A percentile compares a stretch with the other conserved stretches of the same genome.
phyloP scores from a whole-genome alignment of 2,113 vertebrate genomes.

The Brienomyrus longianalis region DNA sequence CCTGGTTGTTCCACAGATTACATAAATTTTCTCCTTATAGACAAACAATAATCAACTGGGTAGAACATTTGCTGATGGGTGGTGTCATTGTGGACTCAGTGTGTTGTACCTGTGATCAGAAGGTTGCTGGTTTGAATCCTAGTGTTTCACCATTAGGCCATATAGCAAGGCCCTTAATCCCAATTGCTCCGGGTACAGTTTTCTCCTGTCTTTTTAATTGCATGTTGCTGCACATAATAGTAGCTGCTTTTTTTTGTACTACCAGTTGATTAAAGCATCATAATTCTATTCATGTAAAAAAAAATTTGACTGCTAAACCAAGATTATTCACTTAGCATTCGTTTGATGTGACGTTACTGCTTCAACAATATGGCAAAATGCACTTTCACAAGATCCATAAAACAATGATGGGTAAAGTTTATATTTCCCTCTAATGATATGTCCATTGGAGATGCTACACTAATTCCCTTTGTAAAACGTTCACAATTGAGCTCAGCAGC shows the following conservation, averaged over 20 bases:
- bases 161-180: background rate
- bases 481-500: background rate
- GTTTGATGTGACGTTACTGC: background rate
- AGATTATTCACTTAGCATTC: background rate
- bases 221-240: background rate
- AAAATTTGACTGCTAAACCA: background rate
- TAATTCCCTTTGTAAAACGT: background rate
- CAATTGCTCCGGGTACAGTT: background rate
- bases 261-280: background rate
- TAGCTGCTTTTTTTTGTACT: background rate
- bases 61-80: background rate
- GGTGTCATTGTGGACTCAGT: background rate
- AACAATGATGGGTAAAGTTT: background rate
- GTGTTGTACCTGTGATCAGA: background rate
- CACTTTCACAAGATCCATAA: background rate
- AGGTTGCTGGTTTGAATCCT: background rate
- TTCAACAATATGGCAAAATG: background rate
- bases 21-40: background rate
- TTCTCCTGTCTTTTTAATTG: background rate
- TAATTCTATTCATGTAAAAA: background rate
- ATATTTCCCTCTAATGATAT: background rate
- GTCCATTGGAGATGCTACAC: background rate
- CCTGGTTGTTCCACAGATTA: background rate
- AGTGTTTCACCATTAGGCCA: background rate
- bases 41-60: background rate